Base-by-base conservation (phyloP, 64 coral and sea anemone species). In the Porites lutea region DNA sequence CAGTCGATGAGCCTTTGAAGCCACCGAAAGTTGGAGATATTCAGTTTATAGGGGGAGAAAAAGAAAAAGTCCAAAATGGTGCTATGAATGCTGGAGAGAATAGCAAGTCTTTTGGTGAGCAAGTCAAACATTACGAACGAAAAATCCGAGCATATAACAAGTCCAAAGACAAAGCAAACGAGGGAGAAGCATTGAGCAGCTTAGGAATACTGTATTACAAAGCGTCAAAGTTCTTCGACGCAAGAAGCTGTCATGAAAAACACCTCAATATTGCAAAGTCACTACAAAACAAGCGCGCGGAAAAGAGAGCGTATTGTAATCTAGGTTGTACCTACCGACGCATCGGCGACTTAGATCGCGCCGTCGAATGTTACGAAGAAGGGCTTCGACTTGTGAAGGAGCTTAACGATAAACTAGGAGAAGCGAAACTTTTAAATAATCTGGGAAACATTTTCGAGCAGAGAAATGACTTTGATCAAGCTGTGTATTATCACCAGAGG, bases 161-260 rank as follows among this genome's bases (percentile, higher is more conserved):
- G 86, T 82, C 95, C 15, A 97, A 88, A 43, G 88, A 94, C 51
- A 88, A 79, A 59, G 64, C 63, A 22, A 93, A 97, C 49, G 95
- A 97, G 75, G 95, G 82, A 4, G 95, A 97, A 37, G 88, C 87
- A 52, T 62, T 97, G 52, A 93, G 95, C 79, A 97, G 90, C 78
- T 71, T 97, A 37, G 95, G 95, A 64, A 97, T 97, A 94, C 13
- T 97, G 50, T 97, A 94, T 72, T 97, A 97, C 88, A 97, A 97
- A 70, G 95, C 92, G 3, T 82, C 86, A 12, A 89, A 74, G 15
- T 75, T 97, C 37, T 77, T 90, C 62, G 91, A 94, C 64, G 95
- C 95, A 9, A 97, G 80, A 79, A 69, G 75, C 61, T 94, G 95
- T 37, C 95, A 97, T 47, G 95, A 97, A 58, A 87, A 68, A 79